Evolutionary conservation across 2,888 invertebrate species (phyloP), one percentile per base, ranked within the genome.

Genomic region (Urechis unicinctus): DNA sequence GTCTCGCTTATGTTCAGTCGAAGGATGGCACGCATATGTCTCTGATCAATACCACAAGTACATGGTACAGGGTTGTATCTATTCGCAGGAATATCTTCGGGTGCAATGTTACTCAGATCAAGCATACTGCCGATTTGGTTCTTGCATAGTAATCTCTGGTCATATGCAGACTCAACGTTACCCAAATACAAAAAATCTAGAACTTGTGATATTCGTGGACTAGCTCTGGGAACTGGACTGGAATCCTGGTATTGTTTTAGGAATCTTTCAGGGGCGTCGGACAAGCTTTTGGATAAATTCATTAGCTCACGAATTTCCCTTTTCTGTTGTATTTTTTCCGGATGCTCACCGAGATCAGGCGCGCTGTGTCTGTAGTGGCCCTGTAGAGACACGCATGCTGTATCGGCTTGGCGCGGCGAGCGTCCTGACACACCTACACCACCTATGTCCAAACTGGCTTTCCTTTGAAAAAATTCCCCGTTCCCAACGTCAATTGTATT

Each of bases 1-100:
- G 83, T 60, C 77, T 81, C 73, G 82, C 85, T 69, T 82, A 85
- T 84, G 81, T 84, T 63, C 81, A 85, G 84, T 59, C 66, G 68
- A 6, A 88, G 81, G 69, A 88, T 86, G 1, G 73, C 71, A 21
- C 71, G 57, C 43, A 69, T 66, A 58, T 74, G 74, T 31, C 61
- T 61, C 6, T 58, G 63, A 13, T 66, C 65, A 9, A 60, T 61
- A 42, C 59, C 60, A 60, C 74, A 73, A 21, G 67, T 61, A 49
- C 74, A 74, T 0, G 72, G 71, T 49, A 69, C 69, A 13, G 61
- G 63, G 2, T 62, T 59, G 54, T 67, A 68, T 31, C 42, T 44
- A 36, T 66, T 64, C 13, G 62, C 53, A 3, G 63, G 64, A 9
- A 63, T 59, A 9, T 69, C 63, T 51, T 64, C 61, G 1, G 51